Percentiles rank a stretch among this genome's conserved stretches.
These are phyloP conservation scores for Xiphophorus maculatus DNA, from an alignment of 2,113 vertebrate species.

Conservation along the genomic window DNA sequence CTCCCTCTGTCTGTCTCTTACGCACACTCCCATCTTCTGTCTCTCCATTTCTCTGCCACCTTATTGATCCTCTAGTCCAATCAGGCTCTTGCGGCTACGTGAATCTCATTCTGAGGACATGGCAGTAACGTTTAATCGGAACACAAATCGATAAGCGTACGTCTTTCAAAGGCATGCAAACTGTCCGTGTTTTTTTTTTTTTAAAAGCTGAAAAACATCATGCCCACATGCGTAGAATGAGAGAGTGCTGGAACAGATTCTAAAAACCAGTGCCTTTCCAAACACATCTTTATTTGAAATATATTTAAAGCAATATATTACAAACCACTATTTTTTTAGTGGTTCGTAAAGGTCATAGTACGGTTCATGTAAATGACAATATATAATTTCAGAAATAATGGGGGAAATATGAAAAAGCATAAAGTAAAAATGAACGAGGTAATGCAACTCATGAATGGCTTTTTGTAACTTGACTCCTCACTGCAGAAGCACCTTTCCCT, in stretches of 20 bases:
- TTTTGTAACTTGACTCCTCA: slow-evolving; percentile 55
- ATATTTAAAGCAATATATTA: too few species aligned
- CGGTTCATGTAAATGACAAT: too few species aligned
- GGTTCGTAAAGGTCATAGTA: too few species aligned
- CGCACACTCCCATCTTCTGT: slow-evolving; percentile 52
- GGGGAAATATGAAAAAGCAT: not conserved
- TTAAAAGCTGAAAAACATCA: slow-evolving; percentile 2
- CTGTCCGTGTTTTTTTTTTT: slow-evolving; percentile 28
- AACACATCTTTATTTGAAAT: too few species aligned
- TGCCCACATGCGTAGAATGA: not conserved
- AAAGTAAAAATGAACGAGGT: not conserved
- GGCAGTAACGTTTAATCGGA: slow-evolving; percentile 67
- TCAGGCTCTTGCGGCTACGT: slow-evolving; percentile 70
- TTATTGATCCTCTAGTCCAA: slow-evolving; percentile 71
- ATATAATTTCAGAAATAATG: too few species aligned
- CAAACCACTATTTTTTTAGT: too few species aligned
- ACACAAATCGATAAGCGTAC: slow-evolving; percentile 51
- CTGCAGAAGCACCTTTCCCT: slow-evolving; percentile 36
- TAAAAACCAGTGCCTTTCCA: too few species aligned
- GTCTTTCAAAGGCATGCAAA: slow-evolving; percentile 55
- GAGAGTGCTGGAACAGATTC: not conserved
- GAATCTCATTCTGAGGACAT: slow-evolving; percentile 75
- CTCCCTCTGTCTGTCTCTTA: slow-evolving; percentile 46
- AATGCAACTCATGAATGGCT: slow-evolving; percentile 33
- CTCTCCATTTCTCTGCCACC: slow-evolving; percentile 65